These are phyloP conservation scores for Pogonocichla stellata DNA, from an alignment of 2,113 vertebrate genomes.

Conservation along the genomic window DNA sequence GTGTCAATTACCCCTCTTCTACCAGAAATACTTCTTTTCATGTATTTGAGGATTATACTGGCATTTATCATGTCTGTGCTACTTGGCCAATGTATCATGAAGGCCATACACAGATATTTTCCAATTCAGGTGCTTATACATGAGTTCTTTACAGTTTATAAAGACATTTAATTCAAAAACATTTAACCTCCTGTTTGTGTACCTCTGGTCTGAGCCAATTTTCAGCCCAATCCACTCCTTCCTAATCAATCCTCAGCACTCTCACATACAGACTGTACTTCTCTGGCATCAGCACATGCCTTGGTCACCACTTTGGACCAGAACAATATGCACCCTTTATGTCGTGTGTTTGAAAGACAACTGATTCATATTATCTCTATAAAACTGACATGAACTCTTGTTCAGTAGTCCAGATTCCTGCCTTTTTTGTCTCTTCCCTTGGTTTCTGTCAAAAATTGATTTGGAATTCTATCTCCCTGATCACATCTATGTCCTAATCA, in stretches of 20 bases:
- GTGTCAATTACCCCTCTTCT: background rate
- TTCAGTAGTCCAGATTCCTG: background rate
- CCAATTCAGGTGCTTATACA: background rate
- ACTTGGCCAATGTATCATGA: background rate
- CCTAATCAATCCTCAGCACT: background rate
- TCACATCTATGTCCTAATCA: background rate
- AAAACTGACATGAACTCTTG: background rate
- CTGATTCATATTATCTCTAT: background rate
- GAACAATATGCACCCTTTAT: background rate
- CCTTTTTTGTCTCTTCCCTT: background rate
- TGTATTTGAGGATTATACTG: background rate
- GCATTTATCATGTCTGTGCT: background rate
- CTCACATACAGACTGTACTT: background rate
- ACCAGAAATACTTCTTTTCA: background rate
- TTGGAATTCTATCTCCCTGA: background rate
- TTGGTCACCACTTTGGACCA: background rate
- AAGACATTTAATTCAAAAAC: background rate
- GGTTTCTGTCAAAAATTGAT: background rate
- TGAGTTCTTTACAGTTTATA: background rate
- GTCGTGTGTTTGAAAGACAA: background rate
- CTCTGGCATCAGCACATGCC: background rate
- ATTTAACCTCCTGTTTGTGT: background rate
- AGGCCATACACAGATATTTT: background rate
- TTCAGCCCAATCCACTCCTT: background rate
- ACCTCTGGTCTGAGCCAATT: background rate